Conservation (phyloP, 2,797 vertebrate genomes). For the Protosalanx chinensis region DNA sequence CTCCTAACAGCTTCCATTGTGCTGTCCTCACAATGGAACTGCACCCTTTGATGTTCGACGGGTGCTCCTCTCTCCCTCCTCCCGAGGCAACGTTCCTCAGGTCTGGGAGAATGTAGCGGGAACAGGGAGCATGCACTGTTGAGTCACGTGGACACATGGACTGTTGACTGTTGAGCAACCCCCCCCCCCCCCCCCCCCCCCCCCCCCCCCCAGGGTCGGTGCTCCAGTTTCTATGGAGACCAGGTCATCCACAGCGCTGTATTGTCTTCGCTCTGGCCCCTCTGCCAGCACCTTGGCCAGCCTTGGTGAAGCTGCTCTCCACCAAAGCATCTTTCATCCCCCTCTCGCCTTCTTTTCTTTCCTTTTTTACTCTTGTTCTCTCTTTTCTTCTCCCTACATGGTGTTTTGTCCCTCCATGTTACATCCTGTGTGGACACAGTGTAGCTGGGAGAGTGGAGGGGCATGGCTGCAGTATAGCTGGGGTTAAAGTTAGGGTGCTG, state of each 20-base stretch:
- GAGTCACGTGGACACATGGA: conserved; percentile 6
- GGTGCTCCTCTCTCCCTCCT: conserved; percentile 49
- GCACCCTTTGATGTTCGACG: conserved; percentile 71
- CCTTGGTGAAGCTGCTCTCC: conserved; percentile 67
- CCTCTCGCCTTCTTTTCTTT: conserved; percentile 42
- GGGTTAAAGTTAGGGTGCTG: too few species aligned
- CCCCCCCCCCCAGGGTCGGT: conserved; percentile 57
- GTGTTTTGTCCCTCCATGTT: conserved; percentile 55
- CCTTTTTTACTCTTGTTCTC: conserved; percentile 39
- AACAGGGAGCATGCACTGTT: conserved; percentile 16
- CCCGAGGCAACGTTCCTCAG: background rate
- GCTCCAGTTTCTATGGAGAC: conserved; percentile 70
- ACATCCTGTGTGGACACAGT: conserved; percentile 48
- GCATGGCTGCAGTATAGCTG: background rate
- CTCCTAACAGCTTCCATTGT: conserved; percentile 66
- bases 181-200: conserved; percentile 31
- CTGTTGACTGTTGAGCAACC: background rate
- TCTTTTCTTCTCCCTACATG: conserved; percentile 53
- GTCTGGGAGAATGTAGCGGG: conserved; percentile 11
- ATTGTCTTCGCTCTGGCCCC: conserved; percentile 68
- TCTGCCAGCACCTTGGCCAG: conserved; percentile 62
- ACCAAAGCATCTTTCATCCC: conserved; percentile 62
- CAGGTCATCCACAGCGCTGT: conserved; percentile 58
- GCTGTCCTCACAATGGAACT: conserved; percentile 65
- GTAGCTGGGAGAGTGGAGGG: too few species aligned